Base-by-base conservation (phyloP, 2,113 vertebrate species). In the Neoarius graeffei region DNA sequence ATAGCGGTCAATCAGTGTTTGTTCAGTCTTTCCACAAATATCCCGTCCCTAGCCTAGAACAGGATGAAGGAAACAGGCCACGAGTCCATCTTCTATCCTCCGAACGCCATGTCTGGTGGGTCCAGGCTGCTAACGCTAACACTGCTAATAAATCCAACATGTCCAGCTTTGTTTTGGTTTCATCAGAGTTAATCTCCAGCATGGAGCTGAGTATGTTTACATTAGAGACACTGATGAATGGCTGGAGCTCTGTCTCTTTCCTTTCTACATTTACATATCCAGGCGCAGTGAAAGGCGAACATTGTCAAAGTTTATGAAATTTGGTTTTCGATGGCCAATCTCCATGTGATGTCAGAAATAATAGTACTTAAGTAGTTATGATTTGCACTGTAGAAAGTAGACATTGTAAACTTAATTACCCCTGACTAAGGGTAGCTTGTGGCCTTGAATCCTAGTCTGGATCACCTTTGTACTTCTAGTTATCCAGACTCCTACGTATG, bases 131-230 rank as follows among this genome's bases (percentile, higher is more conserved):
- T 94, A 94, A 92, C 64, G 92, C 93, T 94, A 95, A 95, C 94
- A 93, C 93, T 93, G 94, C 94, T 94, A 96, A 96, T 96, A 96
- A 95, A 96, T 95, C 95, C 95, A 94, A 94, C 94, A 94, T 95
- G 95, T 96, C 95, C 93, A 94, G 94, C 93, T 95, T 95, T 96
- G 95, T 95, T 96, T 96, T 94, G 93, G 94, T 96, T 96, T 96
- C 94, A 95, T 95, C 95, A 95, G 93, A 91, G 94, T 93, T 95
- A 95, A 96, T 95, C 95, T 94, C 92, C 91, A 90, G 94, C 92
- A 90, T 93, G 92, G 93, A 94, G 93, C 92, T 92, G 92, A 94
- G 92, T 92, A 92, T 95, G 95, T 96, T 95, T 95, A 94, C 94
- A 93, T 94, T 94, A 77, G 88, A 94, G 92, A 89, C 88, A 52